These are phyloP conservation scores for Crocodylus rhombifer DNA, from an alignment of 2,797 vertebrate species.

Conservation along the genomic window DNA sequence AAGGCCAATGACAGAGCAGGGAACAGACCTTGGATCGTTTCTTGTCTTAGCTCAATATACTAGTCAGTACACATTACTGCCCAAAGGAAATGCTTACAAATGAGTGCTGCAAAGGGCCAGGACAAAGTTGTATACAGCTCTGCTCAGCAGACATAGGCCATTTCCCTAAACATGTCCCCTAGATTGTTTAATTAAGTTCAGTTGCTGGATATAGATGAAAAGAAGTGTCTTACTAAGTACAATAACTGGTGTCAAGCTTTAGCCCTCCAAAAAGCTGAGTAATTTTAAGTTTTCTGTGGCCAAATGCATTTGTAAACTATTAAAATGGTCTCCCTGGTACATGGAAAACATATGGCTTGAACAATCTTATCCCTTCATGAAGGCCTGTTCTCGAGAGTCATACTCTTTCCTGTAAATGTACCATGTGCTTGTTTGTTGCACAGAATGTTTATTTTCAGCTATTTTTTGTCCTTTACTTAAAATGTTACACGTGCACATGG, in stretches of 20 bases:
- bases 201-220: slow-evolving; percentile 69
- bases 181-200: slow-evolving; percentile 51
- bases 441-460: slow-evolving; percentile 61
- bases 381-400: slow-evolving; percentile 52
- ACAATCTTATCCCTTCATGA: slow-evolving; percentile 68
- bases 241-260: slow-evolving; percentile 73
- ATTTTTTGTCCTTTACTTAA: slow-evolving; percentile 46
- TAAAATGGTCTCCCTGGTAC: slow-evolving; percentile 53
- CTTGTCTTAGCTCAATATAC: background rate
- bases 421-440: slow-evolving; percentile 51
- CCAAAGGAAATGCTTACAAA: background rate
- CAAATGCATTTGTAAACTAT: slow-evolving; percentile 76
- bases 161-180: slow-evolving; percentile 17
- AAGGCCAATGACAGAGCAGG: background rate
- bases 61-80: background rate
- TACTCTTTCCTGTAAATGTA: slow-evolving; percentile 50
- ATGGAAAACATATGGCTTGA: slow-evolving; percentile 77
- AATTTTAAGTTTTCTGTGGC: slow-evolving; percentile 78
- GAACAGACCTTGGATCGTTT: background rate
- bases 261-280: slow-evolving; percentile 65
- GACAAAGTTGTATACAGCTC: background rate
- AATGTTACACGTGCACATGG: background rate
- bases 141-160: background rate
- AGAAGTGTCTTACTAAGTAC: slow-evolving; percentile 56
- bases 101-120: background rate